Evolutionary conservation across 2,888 invertebrate genomes (phyloP).

Genomic region (Drosophila dives): DNA sequence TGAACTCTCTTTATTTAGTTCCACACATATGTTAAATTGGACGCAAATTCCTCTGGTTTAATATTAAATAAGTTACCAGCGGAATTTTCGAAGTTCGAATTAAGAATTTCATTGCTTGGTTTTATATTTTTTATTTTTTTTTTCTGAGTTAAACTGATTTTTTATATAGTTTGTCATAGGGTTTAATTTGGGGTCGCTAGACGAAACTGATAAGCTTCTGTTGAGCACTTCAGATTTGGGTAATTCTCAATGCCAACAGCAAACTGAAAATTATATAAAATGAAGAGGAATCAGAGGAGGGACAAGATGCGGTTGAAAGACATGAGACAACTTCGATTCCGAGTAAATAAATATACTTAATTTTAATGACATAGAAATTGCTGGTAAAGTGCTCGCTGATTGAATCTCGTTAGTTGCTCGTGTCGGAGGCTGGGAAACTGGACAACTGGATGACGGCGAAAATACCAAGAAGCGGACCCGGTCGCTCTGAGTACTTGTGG

Average conservation of each 20-base stretch:
- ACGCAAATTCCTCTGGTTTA: no score
- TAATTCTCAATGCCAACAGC: constrained; percentile 29
- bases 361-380: constrained; percentile 72
- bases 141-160: not conserved
- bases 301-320: constrained; percentile 26
- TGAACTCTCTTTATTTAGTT: no score
- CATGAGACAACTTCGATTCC: constrained; percentile 62
- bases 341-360: constrained; percentile 72
- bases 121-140: not conserved
- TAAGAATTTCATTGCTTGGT: not conserved
- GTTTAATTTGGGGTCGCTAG: constrained; percentile 18
- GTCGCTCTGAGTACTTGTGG: constrained; percentile 55
- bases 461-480: constrained; percentile 68
- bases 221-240: constrained; percentile 37
- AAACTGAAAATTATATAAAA: not conserved
- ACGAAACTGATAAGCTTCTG: constrained; percentile 41
- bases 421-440: constrained; percentile 46
- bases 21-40: not conserved
- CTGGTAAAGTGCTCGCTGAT: constrained; percentile 73
- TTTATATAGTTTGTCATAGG: not conserved
- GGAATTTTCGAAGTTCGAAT: not conserved
- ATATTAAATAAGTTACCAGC: not conserved
- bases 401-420: constrained; percentile 69
- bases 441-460: constrained; percentile 1
- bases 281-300: not conserved